Conservation (phyloP, 2,113 vertebrate species). For the Heterotis niloticus region DNA sequence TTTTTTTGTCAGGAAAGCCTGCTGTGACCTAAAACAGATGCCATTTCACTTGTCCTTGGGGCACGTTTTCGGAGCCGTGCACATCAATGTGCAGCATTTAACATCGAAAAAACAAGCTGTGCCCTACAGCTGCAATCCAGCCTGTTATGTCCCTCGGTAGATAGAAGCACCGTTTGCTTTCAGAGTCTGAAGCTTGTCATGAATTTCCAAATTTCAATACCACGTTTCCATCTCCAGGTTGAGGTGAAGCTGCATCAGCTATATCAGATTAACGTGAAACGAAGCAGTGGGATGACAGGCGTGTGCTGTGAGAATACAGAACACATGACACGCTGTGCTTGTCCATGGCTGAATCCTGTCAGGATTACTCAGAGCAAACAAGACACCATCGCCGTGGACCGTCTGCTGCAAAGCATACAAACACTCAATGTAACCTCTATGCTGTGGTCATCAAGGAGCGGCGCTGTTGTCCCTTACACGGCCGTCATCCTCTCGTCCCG, state of each 20-base stretch:
- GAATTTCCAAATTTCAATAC: slow-evolving; percentile 9
- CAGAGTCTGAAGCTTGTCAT: not conserved
- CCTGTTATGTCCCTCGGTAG: not conserved
- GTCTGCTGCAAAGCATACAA: not conserved
- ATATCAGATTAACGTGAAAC: slow-evolving; percentile 12
- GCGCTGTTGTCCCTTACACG: slow-evolving; percentile 66
- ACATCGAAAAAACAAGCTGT: slow-evolving; percentile 11
- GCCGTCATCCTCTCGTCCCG: slow-evolving; percentile 85
- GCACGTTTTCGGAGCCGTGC: not conserved
- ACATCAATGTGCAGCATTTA: slow-evolving; percentile 4
- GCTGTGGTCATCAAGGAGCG: not conserved
- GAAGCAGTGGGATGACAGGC: not conserved
- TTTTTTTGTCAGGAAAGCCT: not conserved
- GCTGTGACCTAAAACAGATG: slow-evolving; percentile 17
- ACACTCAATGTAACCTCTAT: not conserved
- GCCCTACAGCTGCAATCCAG: not conserved
- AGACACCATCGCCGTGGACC: too few relatives aligned
- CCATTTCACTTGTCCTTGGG: slow-evolving; percentile 7
- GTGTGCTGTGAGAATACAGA: not conserved
- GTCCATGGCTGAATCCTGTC: too few relatives aligned
- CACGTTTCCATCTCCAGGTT: not conserved
- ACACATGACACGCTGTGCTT: too few relatives aligned
- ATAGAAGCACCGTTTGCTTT: not conserved
- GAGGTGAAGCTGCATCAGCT: not conserved
- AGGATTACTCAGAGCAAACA: too few relatives aligned